Conservation (phyloP, 2,797 vertebrate genomes). For the Pogoniulus pusillus region DNA sequence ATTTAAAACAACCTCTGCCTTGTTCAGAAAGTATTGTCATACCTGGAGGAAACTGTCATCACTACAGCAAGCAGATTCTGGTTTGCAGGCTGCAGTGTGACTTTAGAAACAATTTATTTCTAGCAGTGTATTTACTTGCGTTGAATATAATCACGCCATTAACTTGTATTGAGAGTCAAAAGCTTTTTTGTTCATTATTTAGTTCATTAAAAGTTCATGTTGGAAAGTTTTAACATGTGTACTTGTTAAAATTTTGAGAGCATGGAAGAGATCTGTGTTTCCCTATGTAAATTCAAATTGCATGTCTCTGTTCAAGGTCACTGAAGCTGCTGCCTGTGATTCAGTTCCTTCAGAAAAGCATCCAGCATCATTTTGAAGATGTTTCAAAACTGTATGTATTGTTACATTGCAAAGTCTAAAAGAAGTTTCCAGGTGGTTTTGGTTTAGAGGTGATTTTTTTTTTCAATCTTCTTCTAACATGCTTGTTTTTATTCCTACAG, state of each 20-base stretch:
- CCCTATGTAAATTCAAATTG: background rate
- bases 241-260: background rate
- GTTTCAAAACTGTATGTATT: slow-evolving; percentile 90
- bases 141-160: background rate
- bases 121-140: background rate
- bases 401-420: background rate
- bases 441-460: background rate
- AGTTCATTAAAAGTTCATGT: background rate
- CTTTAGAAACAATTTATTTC: background rate
- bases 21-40: background rate
- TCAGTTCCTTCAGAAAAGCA: slow-evolving; percentile 92
- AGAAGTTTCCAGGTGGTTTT: rapidly evolving
- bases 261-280: background rate
- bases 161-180: background rate
- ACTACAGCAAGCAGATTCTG: background rate
- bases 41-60: background rate
- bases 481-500: slow-evolving; percentile 68
- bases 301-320: slow-evolving; percentile 76
- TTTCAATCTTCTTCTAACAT: background rate
- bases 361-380: slow-evolving; percentile 87
- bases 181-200: background rate
- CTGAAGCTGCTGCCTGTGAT: slow-evolving; percentile 84
- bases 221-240: background rate
- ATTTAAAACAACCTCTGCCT: background rate
- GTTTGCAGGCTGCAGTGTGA: background rate